A percentile compares a stretch with the other conserved stretches of the same genome.
Evolutionary conservation across 2,888 invertebrate genomes (phyloP).

Genomic region (Tetragonisca angustula): DNA sequence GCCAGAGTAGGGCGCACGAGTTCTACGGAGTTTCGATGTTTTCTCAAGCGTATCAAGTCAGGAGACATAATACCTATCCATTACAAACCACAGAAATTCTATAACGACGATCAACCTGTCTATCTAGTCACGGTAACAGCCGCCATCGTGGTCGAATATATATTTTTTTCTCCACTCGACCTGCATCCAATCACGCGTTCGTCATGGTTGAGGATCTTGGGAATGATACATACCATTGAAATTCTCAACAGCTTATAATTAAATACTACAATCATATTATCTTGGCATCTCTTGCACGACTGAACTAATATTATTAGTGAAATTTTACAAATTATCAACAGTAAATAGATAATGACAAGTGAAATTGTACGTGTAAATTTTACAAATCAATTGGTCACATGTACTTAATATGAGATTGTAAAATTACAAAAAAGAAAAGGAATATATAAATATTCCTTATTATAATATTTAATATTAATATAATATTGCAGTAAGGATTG

Average conservation of each 20-base stretch:
- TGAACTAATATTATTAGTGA: not conserved
- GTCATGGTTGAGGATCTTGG: not conserved
- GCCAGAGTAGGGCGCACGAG: not conserved
- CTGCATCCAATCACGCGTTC: constrained; percentile 5
- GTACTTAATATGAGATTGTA: too few species aligned
- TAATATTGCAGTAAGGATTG: too few species aligned
- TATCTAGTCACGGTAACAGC: constrained; percentile 37
- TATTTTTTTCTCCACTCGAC: constrained; percentile 9
- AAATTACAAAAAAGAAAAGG: too few species aligned
- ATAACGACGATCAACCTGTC: constrained; percentile 71
- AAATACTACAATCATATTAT: not conserved
- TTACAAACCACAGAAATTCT: constrained; percentile 76
- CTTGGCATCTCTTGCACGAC: not conserved
- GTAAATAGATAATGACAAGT: not conserved
- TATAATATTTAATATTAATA: too few species aligned
- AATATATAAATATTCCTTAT: too few species aligned
- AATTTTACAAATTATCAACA: not conserved
- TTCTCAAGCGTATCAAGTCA: constrained; percentile 62
- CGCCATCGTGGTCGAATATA: constrained; percentile 21
- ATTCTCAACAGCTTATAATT: not conserved
- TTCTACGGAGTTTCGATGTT: constrained; percentile 64
- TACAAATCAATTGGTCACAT: not conserved
- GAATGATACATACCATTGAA: not conserved
- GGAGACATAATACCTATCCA: constrained; percentile 73
- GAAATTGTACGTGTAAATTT: not conserved